These are phyloP conservation scores for Euura lappo DNA, from an alignment of 1,140 invertebrate genomes.

Conservation along the genomic window DNA sequence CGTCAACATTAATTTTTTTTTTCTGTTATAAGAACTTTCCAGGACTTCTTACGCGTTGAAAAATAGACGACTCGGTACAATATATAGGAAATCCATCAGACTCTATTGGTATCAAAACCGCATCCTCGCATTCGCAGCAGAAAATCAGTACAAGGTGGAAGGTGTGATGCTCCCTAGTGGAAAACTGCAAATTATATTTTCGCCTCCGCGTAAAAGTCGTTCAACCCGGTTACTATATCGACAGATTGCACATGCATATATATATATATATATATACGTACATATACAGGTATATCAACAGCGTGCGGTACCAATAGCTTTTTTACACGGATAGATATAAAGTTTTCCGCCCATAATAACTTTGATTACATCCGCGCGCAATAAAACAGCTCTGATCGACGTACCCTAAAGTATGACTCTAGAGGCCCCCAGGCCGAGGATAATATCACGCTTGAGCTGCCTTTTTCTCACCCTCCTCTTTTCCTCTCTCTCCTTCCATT, in stretches of 20 bases:
- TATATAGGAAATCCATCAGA: no score
- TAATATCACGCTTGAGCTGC: neutral
- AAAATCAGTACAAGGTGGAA: neutral
- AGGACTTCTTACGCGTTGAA: no score
- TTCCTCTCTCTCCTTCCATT: neutral
- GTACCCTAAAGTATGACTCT: neutral
- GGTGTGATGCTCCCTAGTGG: neutral
- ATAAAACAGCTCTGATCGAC: neutral
- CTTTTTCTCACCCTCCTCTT: neutral
- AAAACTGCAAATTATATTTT: neutral
- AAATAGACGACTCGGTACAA: no score
- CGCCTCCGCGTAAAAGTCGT: neutral
- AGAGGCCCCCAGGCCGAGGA: neutral
- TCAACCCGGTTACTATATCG: neutral
- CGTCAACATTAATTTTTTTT: no score
- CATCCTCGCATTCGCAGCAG: no score
- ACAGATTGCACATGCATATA: neutral
- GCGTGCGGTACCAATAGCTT: no score
- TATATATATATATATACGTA: no score
- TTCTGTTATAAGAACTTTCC: no score
- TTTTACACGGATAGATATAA: neutral
- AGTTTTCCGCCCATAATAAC: neutral
- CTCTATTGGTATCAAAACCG: no score
- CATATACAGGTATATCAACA: no score
- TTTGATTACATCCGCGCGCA: neutral